Evolutionary conservation across 2,113 vertebrate species (phyloP).

Genomic region (Acanthochromis polyacanthus): DNA sequence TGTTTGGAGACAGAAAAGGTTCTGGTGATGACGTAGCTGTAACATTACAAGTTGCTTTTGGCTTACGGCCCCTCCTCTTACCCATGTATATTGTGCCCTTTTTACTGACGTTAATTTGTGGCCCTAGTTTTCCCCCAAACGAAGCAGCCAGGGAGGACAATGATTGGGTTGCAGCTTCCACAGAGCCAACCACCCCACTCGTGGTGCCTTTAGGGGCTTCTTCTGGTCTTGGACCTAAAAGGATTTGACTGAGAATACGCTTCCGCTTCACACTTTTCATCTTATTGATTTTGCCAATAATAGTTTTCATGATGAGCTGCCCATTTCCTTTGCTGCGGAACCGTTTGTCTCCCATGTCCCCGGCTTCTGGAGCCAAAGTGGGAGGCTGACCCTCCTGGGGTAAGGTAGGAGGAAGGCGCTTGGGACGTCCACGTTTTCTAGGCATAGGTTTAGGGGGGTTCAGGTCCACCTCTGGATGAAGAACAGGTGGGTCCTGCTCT

Average conservation of each 20-base stretch:
- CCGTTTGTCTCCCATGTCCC: conserved; percentile 87
- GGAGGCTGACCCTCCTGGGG: conserved; percentile 86
- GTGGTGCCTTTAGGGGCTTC: conserved; percentile 71
- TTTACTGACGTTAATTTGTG: conserved; percentile 99
- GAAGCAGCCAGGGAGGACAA: conserved; percentile 95
- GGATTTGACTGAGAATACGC: conserved; percentile 95
- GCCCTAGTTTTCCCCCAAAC: conserved; percentile 93
- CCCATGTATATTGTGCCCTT: conserved; percentile 99
- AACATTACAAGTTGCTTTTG: conserved; percentile 83
- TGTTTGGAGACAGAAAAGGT: conserved; percentile 82
- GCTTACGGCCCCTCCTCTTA: conserved; percentile 97
- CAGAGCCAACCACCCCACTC: conserved; percentile 65
- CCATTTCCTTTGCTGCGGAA: conserved; percentile 92
- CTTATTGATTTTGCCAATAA: conserved; percentile 98
- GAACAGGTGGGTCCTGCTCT: conserved; percentile 95
- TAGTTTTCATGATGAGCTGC: conserved; percentile 95
- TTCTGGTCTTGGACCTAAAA: conserved; percentile 83
- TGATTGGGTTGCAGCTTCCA: conserved; percentile 86
- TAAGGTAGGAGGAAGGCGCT: conserved; percentile 91
- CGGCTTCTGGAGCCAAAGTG: conserved; percentile 87
- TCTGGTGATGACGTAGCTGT: conserved; percentile 72
- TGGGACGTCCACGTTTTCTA: conserved; percentile 94
- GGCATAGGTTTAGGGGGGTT: conserved; percentile 92
- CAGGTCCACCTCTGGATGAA: conserved; percentile 96
- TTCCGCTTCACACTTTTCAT: conserved; percentile 98